Evolutionary conservation across 1,140 invertebrate species (phyloP).

Genomic region (Cardiocondyla obscurior): DNA sequence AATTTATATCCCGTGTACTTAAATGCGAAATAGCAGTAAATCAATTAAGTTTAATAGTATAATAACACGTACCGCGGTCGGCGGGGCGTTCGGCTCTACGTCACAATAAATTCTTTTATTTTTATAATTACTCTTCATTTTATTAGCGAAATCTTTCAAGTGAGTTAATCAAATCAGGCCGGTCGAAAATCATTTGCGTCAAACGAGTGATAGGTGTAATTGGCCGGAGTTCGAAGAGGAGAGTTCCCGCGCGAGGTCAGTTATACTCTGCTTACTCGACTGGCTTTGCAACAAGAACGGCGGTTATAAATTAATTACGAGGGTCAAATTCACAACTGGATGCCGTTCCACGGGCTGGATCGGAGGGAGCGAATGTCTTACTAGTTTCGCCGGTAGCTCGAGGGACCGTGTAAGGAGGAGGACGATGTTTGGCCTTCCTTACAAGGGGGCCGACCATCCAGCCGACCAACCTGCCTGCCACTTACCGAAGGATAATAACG

Average conservation of each 20-base stretch:
- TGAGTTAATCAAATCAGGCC: background rate
- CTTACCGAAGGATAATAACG: conserved; percentile 82
- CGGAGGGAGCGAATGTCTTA: conserved; percentile 72
- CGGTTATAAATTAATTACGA: conserved; percentile 81
- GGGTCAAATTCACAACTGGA: conserved; percentile 77
- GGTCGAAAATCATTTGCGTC: conserved; percentile 30
- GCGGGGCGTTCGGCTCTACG: no score
- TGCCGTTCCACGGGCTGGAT: conserved; percentile 61
- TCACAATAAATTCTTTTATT: no score
- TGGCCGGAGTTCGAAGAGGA: conserved; percentile 42
- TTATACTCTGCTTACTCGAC: conserved; percentile 52
- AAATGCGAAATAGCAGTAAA: background rate
- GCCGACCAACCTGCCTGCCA: conserved; percentile 74
- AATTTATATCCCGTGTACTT: background rate
- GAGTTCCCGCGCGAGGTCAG: conserved; percentile 59
- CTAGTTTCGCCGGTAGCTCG: conserved; percentile 68
- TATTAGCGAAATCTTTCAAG: no score
- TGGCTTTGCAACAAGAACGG: conserved; percentile 68
- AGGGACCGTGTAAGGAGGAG: conserved; percentile 71
- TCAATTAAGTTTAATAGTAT: no score
- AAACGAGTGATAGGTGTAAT: conserved; percentile 41
- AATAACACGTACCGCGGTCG: no score
- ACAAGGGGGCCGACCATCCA: conserved; percentile 74
- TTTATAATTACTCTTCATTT: no score
- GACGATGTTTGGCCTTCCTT: conserved; percentile 80